Conservation (phyloP, 2,113 vertebrate species). For the Anoplopoma fimbria region DNA sequence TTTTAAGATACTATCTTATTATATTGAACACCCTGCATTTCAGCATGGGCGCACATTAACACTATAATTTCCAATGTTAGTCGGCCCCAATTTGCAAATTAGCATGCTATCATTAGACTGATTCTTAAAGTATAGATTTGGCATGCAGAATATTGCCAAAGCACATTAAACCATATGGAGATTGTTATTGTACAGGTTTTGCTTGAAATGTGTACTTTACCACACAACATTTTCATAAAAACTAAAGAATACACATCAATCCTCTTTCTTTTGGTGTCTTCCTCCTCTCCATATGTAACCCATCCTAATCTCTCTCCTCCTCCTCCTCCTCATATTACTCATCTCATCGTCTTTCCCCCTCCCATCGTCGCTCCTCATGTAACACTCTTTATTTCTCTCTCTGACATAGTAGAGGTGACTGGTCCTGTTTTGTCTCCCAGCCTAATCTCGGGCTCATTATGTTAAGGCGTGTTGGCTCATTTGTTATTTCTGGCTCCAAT, state of each 20-base stretch:
- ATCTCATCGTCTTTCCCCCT: slow-evolving; percentile 3
- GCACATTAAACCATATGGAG: neutral
- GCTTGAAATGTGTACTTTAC: neutral
- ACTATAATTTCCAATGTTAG: neutral
- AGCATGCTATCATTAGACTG: neutral
- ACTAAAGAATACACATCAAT: neutral
- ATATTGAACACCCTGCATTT: neutral
- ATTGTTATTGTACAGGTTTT: neutral
- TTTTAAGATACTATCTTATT: neutral
- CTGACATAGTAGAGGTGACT: slow-evolving; percentile 52
- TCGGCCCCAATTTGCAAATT: neutral
- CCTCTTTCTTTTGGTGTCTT: neutral
- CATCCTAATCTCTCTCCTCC: slow-evolving; percentile 28
- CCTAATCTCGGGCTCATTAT: slow-evolving; percentile 65
- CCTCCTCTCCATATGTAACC: slow-evolving; percentile 19
- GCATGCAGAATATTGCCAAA: neutral
- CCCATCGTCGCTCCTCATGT: neutral
- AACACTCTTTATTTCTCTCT: slow-evolving; percentile 14
- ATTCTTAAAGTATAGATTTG: neutral
- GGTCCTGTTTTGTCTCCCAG: slow-evolving; percentile 36
- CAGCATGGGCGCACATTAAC: neutral
- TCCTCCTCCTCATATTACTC: slow-evolving; percentile 12
- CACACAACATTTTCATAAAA: too few species aligned
- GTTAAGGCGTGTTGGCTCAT: slow-evolving; percentile 53
- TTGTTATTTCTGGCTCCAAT: slow-evolving; percentile 61